phyloP scores from a whole-genome alignment of 2,888 invertebrate species.

The Mimumesa dahlbomi region DNA sequence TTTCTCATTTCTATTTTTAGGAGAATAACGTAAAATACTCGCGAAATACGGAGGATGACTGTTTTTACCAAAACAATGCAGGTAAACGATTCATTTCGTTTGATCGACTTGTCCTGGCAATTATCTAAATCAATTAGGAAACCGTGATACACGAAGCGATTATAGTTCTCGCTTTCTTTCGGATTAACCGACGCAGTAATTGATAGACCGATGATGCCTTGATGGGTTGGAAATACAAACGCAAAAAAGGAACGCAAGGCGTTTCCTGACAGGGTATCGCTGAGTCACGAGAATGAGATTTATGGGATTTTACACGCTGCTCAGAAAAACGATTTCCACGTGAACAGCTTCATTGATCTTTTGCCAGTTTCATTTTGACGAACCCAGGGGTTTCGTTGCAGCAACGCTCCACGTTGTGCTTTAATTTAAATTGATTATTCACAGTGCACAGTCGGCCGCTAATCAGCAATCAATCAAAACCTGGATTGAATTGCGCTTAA shows the following conservation, averaged over 20 bases:
- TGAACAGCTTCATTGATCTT: constrained; percentile 30
- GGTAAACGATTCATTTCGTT: no score
- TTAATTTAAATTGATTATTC: constrained; percentile 26
- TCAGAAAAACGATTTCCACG: constrained; percentile 39
- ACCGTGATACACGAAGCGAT: background rate
- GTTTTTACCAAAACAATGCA: no score
- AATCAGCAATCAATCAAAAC: no score
- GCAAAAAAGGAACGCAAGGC: constrained; percentile 32
- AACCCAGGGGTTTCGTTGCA: constrained; percentile 7
- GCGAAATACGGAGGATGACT: no score
- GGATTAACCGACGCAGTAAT: constrained; percentile 24
- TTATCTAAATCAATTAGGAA: constrained; percentile 2
- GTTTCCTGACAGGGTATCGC: constrained; percentile 31
- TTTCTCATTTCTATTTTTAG: no score
- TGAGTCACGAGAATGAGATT: constrained; percentile 45
- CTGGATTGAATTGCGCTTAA: no score
- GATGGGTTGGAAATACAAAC: constrained; percentile 12
- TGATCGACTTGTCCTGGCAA: no score
- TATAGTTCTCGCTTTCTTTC: constrained; percentile 3
- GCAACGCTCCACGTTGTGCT: background rate
- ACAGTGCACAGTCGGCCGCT: no score
- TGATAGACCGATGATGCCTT: constrained; percentile 35
- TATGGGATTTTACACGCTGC: constrained; percentile 43
- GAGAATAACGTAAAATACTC: no score
- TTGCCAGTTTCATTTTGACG: background rate